Evolutionary conservation across 2,797 vertebrate genomes (phyloP), one percentile per base, ranked within the genome.

Genomic region (Poeciliopsis turneri): DNA sequence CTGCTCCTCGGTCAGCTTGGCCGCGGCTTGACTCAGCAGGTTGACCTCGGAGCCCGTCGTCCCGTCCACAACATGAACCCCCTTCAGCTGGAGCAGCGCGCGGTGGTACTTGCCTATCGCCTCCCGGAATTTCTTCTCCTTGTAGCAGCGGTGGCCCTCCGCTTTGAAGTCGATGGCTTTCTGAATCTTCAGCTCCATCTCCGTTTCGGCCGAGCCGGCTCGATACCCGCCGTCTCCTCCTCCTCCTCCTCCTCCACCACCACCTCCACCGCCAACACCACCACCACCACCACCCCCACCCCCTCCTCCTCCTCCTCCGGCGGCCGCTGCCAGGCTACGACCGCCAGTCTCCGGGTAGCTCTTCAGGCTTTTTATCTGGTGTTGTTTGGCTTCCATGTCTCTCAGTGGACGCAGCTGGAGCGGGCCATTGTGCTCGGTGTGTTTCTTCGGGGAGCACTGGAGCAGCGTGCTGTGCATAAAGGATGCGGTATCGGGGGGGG

Each of bases 71-170:
- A 95, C 93, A 20, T 96, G 95, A 49, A 96, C 93, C 72, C 96
- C 97, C 88, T 98, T 98, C 72, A 98, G 95, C 87, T 98, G 97
- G 87, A 98, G 96, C 86, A 98, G 95, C 20, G 97, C 97, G 84
- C 97, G 96, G 90, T 98, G 97, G 79, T 98, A 98, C 90, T 98
- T 98, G 88, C 97, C 97, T 75, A 98, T 98, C 79, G 97, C 97
- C 79, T 98, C 97, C 88, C 97, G 95, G 88, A 98, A 97, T 94
- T 98, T 97, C 95, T 98, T 98, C 92, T 98, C 97, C 90, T 97
- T 97, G 92, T 98, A 98, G 89, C 97, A 98, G 74, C 96, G 97
- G 85, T 97, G 95, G 49, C 97, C 97, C 94, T 98, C 97, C 74
- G 83, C 90, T 94, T 98, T 97, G 93, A 98, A 98, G 91, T 97